Base-by-base conservation (phyloP, 2,113 vertebrate genomes). In the Neogobius melanostomus region DNA sequence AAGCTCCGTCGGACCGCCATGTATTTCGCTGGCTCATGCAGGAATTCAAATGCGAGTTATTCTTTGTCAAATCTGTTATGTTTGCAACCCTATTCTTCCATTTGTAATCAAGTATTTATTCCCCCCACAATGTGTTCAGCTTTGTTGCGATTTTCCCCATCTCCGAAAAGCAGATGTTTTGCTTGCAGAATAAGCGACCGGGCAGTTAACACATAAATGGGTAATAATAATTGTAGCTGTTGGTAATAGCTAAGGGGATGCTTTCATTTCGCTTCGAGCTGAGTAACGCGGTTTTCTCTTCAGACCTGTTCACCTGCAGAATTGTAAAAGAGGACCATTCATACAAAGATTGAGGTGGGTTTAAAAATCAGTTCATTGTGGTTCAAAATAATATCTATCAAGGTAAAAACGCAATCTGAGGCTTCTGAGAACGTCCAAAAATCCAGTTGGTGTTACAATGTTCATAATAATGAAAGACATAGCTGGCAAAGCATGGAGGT, bases 41-140 rank as follows among this genome's bases (percentile, higher is more conserved):
- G 51, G 45, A 62, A 81, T 84, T 88, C 81, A 77, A 74, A 56
- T 68, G 47, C 72, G 36, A 81, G 79, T 80, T 67, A 74, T 85
- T 82, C 77, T 88, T 87, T 87, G 88, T 91, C 80, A 76, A 86
- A 89, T 87, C 77, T 83, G 75, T 79, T 75, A 69, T 66, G 71
- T 83, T 75, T 74, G 64, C 62, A 66, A 74, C 70, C 75, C 69
- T 47, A 5, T 15, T 71, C 68, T 70, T 59, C 21, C 79, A 48
- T 64, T 74, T 81, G 72, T 65, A 47, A 80, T 74, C 85, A 71
- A 36, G 28, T 36, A 60, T 68, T 84, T 85, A 75, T 86, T 70
- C 76, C 72, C 68, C 61, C 15, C 14, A 15, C 59, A 72, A 84
- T 85, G 83, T 83, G 71, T 54, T 66, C 48, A 79, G 66, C 64